Conservation (phyloP, 2,113 vertebrate genomes). For the Podarcis raffonei region DNA sequence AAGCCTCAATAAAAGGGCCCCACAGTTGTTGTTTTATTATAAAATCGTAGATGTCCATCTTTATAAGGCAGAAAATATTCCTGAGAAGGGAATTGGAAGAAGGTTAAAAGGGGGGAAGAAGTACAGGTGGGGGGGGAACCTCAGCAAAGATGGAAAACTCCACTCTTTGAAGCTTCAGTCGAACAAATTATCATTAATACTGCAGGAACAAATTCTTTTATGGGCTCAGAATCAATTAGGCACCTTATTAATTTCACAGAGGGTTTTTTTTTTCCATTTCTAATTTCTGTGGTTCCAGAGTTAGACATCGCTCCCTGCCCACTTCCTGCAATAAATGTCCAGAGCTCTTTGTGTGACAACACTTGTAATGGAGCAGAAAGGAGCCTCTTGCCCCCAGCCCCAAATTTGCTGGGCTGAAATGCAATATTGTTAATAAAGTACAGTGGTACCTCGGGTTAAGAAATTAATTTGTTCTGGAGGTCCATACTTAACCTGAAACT, state of each 20-base stretch:
- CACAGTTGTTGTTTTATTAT: background rate
- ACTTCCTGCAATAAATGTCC: background rate
- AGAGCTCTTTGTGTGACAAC: slow-evolving; percentile 20
- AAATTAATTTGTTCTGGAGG: no score
- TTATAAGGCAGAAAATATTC: background rate
- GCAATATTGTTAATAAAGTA: slow-evolving; percentile 28
- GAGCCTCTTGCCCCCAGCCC: slow-evolving; percentile 8
- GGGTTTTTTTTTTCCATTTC: background rate
- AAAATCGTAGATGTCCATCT: background rate
- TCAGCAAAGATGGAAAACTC: slow-evolving; percentile 4
- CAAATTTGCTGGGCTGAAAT: slow-evolving; percentile 36
- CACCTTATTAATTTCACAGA: background rate
- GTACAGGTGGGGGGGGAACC: background rate
- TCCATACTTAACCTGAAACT: no score
- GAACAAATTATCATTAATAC: background rate
- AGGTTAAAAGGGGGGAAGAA: background rate
- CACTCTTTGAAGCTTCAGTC: background rate
- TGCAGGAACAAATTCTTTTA: slow-evolving; percentile 42
- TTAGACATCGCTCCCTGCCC: slow-evolving; percentile 23
- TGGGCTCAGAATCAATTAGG: slow-evolving; percentile 23
- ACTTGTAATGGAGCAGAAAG: slow-evolving; percentile 48
- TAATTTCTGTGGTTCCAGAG: slow-evolving; percentile 19
- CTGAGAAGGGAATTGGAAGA: background rate
- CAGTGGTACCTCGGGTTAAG: no score
- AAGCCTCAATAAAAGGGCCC: no score